These are phyloP conservation scores for Amphimedon queenslandica DNA, from an alignment of 37 sponge, comb jelly and placozoan genomes.

Conservation along the genomic window DNA sequence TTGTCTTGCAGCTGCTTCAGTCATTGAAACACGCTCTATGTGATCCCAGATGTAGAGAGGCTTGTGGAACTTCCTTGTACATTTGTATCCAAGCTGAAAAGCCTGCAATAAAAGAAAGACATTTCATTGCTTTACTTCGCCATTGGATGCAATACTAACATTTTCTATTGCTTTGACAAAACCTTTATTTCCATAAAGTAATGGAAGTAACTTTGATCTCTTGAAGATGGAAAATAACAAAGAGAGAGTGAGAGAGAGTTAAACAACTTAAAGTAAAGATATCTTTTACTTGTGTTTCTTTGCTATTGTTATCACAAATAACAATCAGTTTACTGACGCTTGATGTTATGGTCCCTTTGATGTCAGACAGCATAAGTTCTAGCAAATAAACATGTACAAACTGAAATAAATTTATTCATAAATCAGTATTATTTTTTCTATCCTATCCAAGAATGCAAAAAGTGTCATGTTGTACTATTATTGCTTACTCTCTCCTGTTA, in stretches of 20 bases:
- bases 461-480: too few relatives aligned
- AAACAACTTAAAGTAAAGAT: too few relatives aligned
- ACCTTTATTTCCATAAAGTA: slow-evolving; percentile 38
- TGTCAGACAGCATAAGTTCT: slow-evolving; percentile 2
- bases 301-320: neutral
- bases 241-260: neutral
- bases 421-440: too few relatives aligned
- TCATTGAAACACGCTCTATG: slow-evolving; percentile 19
- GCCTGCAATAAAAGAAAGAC: slow-evolving; percentile 6
- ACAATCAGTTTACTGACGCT: neutral
- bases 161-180: slow-evolving; percentile 31
- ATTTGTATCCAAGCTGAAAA: slow-evolving; percentile 28
- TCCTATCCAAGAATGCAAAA: too few relatives aligned
- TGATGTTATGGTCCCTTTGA: neutral
- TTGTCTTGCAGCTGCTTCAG: neutral
- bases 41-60: slow-evolving; percentile 48
- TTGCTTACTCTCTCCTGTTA: slow-evolving; percentile 31
- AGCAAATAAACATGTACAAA: neutral
- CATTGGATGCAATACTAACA: neutral
- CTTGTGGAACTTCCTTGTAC: slow-evolving; percentile 44
- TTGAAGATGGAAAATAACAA: neutral
- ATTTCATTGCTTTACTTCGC: neutral
- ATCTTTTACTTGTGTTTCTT: slow-evolving; percentile 3
- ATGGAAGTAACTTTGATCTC: slow-evolving; percentile 26
- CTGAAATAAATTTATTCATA: neutral